Evolutionary conservation across 1,140 invertebrate species (phyloP).

Genomic region (Drosophila pallidifrons): DNA sequence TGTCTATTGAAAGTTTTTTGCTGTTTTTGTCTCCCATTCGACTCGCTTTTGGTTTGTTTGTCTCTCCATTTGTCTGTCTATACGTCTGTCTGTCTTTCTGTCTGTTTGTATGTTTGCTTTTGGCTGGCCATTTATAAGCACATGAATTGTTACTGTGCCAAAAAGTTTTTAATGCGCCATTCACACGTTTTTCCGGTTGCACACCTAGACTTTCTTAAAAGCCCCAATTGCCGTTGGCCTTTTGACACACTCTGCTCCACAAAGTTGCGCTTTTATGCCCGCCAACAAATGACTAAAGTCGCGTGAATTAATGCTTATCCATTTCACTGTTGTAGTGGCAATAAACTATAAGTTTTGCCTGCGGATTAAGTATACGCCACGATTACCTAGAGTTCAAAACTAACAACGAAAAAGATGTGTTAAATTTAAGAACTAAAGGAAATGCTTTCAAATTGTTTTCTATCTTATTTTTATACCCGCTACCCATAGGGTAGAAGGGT

Average conservation of each 20-base stretch:
- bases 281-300: conserved; percentile 8
- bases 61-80: conserved; percentile 43
- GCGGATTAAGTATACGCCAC: not conserved
- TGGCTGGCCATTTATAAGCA: conserved; percentile 71
- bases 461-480: no score
- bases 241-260: conserved; percentile 26
- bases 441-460: not conserved
- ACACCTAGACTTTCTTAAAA: conserved; percentile 5
- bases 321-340: not conserved
- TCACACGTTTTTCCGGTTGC: conserved; percentile 66
- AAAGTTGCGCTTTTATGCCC: not conserved
- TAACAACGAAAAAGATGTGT: not conserved
- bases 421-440: not conserved
- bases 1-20: conserved; percentile 60
- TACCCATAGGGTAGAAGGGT: no score
- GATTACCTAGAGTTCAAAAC: not conserved
- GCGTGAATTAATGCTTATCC: not conserved
- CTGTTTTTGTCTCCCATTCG: conserved; percentile 47
- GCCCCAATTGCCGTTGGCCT: conserved; percentile 33
- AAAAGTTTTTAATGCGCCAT: conserved; percentile 72
- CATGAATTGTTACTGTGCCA: conserved; percentile 69
- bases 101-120: conserved; percentile 39
- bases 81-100: conserved; percentile 16
- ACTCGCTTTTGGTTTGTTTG: conserved; percentile 22
- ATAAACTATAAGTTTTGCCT: conserved; percentile 1